A percentile compares a stretch with the other conserved stretches of the same genome.
These are phyloP conservation scores for Esperia sulphurella DNA, from an alignment of 2,888 invertebrate genomes.

Conservation along the genomic window DNA sequence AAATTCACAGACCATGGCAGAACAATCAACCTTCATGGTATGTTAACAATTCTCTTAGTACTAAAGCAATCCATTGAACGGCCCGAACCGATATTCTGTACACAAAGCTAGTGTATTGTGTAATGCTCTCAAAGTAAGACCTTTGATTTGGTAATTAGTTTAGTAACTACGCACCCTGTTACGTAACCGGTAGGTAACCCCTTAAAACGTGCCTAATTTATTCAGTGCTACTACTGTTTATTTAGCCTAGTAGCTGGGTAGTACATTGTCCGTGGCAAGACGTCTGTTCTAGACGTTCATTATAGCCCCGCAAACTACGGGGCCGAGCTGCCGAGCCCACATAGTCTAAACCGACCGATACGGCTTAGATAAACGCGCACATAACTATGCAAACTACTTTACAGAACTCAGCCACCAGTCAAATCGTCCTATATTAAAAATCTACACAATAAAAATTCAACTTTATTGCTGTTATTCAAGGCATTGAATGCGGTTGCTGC, in stretches of 20 bases:
- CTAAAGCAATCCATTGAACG: too few species aligned
- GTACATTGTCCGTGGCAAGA: constrained; percentile 11
- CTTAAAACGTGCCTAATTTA: not conserved
- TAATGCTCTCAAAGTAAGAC: constrained; percentile 7
- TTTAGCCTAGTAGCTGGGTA: not conserved
- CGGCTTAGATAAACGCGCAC: constrained; percentile 69
- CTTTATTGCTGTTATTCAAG: constrained; percentile 32
- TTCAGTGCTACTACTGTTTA: not conserved
- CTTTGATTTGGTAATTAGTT: constrained; percentile 13
- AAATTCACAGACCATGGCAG: too few species aligned
- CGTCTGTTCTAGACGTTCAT: constrained; percentile 44
- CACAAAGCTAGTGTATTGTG: not conserved
- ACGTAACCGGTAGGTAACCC: not conserved
- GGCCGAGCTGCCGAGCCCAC: constrained; percentile 44
- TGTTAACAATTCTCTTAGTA: too few species aligned
- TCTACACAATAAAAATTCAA: constrained; percentile 30
- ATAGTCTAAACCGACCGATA: constrained; percentile 48
- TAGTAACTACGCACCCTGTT: constrained; percentile 7
- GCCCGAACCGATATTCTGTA: too few species aligned
- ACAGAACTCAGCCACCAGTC: constrained; percentile 16
- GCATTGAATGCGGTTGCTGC: constrained; percentile 26
- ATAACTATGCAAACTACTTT: constrained; percentile 73
- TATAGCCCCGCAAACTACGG: constrained; percentile 36
- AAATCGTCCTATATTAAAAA: constrained; percentile 31
- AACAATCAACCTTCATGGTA: too few species aligned